Evolutionary conservation across 2,888 invertebrate genomes (phyloP).

Genomic region (Chalcis sispes): DNA sequence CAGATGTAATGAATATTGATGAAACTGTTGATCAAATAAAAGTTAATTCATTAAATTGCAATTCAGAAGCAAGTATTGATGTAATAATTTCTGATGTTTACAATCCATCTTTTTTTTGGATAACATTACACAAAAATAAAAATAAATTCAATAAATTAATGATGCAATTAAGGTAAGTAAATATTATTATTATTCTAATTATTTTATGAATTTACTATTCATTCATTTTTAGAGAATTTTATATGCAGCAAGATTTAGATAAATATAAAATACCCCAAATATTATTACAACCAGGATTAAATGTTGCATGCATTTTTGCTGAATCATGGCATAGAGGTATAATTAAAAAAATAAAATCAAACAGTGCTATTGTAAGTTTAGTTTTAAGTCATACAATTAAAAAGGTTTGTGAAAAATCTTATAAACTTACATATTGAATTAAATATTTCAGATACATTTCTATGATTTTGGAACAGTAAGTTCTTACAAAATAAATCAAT

Average conservation of each 20-base stretch:
- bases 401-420: background rate
- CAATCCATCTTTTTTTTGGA: constrained; percentile 71
- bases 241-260: constrained; percentile 30
- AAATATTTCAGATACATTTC: constrained; percentile 66
- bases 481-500: constrained; percentile 59
- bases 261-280: constrained; percentile 65
- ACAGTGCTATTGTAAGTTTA: constrained; percentile 65
- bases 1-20: constrained; percentile 63
- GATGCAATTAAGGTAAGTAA: constrained; percentile 66
- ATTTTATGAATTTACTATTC: constrained; percentile 16
- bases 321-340: constrained; percentile 70
- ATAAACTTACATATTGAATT: constrained; percentile 35
- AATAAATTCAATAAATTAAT: constrained; percentile 63
- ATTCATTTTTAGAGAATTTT: constrained; percentile 44
- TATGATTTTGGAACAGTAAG: constrained; percentile 71
- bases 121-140: constrained; percentile 63
- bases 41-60: constrained; percentile 60
- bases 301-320: constrained; percentile 67
- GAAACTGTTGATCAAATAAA: constrained; percentile 66
- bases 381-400: background rate
- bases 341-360: constrained; percentile 65
- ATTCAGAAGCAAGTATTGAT: constrained; percentile 54
- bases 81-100: constrained; percentile 67
- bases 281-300: constrained; percentile 66
- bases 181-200: background rate